phyloP scores from a whole-genome alignment of 2,113 vertebrate species.

The Bombycilla garrulus region DNA sequence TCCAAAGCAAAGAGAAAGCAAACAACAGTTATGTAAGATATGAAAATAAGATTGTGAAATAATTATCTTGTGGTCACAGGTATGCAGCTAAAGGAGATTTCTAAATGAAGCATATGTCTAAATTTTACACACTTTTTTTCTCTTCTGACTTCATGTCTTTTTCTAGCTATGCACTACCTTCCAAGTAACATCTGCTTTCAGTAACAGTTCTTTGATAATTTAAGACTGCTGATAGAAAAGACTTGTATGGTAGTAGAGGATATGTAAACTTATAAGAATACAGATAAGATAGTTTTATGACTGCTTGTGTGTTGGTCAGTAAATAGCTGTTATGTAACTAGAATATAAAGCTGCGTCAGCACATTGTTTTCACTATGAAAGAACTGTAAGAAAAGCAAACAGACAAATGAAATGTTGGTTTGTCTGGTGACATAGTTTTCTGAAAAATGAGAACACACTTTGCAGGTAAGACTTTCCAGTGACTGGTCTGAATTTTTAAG shows the following conservation, averaged over 20 bases:
- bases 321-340: background rate
- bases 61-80: fast-evolving
- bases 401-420: background rate
- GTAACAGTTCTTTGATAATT: background rate
- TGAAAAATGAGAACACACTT: background rate
- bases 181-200: background rate
- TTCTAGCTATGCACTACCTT: background rate
- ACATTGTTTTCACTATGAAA: background rate
- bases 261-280: background rate
- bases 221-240: background rate
- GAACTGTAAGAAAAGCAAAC: background rate
- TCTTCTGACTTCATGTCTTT: background rate
- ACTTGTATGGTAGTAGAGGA: background rate
- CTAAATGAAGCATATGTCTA: background rate
- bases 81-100: background rate
- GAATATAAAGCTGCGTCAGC: background rate
- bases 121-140: background rate
- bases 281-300: background rate
- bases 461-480: background rate
- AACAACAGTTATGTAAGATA: background rate
- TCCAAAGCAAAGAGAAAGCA: background rate
- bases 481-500: background rate
- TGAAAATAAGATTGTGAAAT: background rate
- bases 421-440: background rate
- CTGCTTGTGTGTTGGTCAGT: background rate